Conservation (phyloP, 2,888 invertebrate species). For the Acleris cristana region DNA sequence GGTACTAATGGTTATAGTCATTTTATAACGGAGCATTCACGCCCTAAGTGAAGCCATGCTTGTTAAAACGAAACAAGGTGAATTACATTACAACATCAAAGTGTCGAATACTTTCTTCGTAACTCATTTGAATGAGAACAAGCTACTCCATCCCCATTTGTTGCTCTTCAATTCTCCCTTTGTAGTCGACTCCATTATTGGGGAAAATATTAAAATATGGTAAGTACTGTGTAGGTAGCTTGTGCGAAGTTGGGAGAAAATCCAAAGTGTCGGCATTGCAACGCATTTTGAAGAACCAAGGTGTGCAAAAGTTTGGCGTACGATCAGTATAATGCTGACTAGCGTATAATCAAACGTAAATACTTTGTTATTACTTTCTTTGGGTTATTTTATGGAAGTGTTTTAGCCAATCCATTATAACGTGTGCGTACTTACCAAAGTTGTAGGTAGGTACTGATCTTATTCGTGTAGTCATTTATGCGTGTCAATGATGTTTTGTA, state of each 20-base stretch:
- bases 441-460: too few species aligned
- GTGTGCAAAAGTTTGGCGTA: background rate
- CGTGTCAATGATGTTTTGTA: too few species aligned
- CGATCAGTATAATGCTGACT: too few species aligned
- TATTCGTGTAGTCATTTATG: too few species aligned
- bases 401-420: too few species aligned
- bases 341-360: too few species aligned
- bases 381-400: too few species aligned
- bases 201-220: constrained; percentile 76
- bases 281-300: background rate
- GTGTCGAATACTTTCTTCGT: constrained; percentile 68
- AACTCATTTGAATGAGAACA: constrained; percentile 79
- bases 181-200: constrained; percentile 60
- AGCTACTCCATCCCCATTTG: constrained; percentile 67
- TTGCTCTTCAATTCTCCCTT: constrained; percentile 74
- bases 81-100: constrained; percentile 66
- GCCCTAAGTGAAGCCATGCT: background rate
- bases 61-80: constrained; percentile 45
- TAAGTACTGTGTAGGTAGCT: constrained; percentile 65
- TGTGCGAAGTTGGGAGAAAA: constrained; percentile 50
- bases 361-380: too few species aligned
- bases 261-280: background rate
- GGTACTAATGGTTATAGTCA: too few species aligned
- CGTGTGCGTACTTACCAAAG: background rate
- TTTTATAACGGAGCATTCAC: too few species aligned